These are phyloP conservation scores for Thecocarcelia acutangulata DNA, from an alignment of 2,888 invertebrate species.

Conservation along the genomic window DNA sequence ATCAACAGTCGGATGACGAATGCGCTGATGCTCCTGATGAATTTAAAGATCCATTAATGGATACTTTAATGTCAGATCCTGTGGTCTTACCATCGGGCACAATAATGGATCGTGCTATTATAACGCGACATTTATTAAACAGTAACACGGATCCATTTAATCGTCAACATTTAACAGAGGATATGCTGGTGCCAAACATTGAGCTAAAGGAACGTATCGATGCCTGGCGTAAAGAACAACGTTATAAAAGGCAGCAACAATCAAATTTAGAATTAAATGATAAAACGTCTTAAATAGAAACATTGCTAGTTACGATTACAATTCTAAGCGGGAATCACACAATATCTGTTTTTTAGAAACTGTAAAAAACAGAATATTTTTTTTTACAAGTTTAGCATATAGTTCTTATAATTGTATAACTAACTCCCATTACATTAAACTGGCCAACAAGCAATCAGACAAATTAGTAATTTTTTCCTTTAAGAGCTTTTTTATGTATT, in stretches of 20 bases:
- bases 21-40: constrained; percentile 98
- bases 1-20: constrained; percentile 94
- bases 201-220: constrained; percentile 93
- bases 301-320: constrained; percentile 29
- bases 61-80: constrained; percentile 97
- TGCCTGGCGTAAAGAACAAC: constrained; percentile 92
- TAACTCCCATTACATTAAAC: constrained; percentile 42
- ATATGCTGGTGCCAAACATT: constrained; percentile 93
- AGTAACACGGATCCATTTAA: constrained; percentile 99
- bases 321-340: constrained; percentile 45
- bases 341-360: constrained; percentile 51
- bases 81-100: constrained; percentile 94
- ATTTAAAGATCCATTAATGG: constrained; percentile 98
- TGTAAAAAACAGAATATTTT: constrained; percentile 49
- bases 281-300: constrained; percentile 78
- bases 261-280: constrained; percentile 74
- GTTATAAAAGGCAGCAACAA: constrained; percentile 78
- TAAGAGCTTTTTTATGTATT: constrained; percentile 10
- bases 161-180: constrained; percentile 95
- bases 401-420: constrained; percentile 55
- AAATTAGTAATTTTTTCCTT: constrained; percentile 25
- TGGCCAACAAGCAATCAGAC: constrained; percentile 28
- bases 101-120: constrained; percentile 96
- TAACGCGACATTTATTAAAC: constrained; percentile 95
- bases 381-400: constrained; percentile 61